A percentile compares a stretch with the other conserved stretches of the same genome.
phyloP scores from a whole-genome alignment of 1,140 invertebrate species.

The Nasonia vitripennis region DNA sequence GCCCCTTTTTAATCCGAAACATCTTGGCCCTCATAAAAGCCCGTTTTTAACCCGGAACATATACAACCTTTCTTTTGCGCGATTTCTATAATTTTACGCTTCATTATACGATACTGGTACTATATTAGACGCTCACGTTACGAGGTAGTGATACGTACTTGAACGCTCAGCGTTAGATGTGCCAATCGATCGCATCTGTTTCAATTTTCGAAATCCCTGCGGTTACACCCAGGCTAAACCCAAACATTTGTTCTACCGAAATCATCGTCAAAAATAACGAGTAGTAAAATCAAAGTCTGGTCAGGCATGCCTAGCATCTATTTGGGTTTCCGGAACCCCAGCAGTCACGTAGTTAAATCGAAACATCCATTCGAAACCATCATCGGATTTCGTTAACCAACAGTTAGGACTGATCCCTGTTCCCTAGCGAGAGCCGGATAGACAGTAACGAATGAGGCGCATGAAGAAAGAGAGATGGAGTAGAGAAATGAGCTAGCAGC shows the following conservation, averaged over 20 bases:
- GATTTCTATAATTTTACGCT: too few relatives aligned
- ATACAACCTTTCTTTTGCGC: too few relatives aligned
- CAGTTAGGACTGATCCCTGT: neutral
- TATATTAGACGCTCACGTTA: too few relatives aligned
- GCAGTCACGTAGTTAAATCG: neutral
- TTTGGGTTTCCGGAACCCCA: neutral
- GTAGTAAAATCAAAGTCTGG: neutral
- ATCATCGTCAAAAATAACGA: neutral
- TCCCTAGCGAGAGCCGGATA: neutral
- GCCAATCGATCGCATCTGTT: too few relatives aligned
- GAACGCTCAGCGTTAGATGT: too few relatives aligned
- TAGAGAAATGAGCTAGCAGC: neutral
- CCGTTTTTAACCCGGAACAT: too few relatives aligned
- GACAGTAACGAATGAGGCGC: neutral
- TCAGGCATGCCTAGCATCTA: neutral
- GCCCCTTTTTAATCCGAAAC: too few relatives aligned
- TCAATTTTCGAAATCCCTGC: too few relatives aligned
- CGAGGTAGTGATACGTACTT: too few relatives aligned
- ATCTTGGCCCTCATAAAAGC: too few relatives aligned
- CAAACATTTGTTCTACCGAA: neutral
- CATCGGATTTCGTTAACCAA: neutral
- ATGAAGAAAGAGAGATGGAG: neutral
- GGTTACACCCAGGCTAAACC: too few relatives aligned
- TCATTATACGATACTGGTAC: too few relatives aligned
- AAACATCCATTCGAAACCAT: neutral